Base-by-base conservation (phyloP, 2,797 vertebrate species). In the Takifugu rubripes region DNA sequence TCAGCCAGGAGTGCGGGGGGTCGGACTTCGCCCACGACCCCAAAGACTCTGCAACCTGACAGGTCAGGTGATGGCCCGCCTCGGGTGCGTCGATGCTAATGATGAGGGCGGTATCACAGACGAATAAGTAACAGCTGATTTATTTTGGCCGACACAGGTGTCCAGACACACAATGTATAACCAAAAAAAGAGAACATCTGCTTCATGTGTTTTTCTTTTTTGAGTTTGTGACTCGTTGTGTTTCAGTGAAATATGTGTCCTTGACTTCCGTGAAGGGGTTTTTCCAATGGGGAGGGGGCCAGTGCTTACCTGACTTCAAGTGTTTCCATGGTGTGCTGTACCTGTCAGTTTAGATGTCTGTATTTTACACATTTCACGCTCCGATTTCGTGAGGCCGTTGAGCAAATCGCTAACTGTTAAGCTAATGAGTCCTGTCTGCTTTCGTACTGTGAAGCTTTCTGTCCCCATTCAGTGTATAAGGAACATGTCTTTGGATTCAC, bases 1-100 rank as follows among this genome's bases (percentile, higher is more conserved):
- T 92, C 82, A 94, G 92, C 88, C 93, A 94, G 88, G 94, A 96
- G 88, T 94, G 93, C 0, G 90, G 89, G 43, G 93, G 93, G 84
- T 92, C 93, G 83, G 93, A 94, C 60, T 88, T 91, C 55, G 91
- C 91, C 58, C 86, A 94, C 46, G 94, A 96, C 77, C 94, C 94
- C 49, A 87, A 93, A 67, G 94, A 96, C 63, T 93, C 92, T 56
- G 91, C 93, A 4, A 90, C 85, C 83, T 92, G 92, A 91, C 91
- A 91, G 86, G 83, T 90, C 84, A 89, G 85, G 72, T 76, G 89
- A 62, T 75, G 70, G 56, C 75, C 72, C 83, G 74, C 68, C 74
- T 14, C 14, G 36, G 44, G 5, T 46, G 6, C 7, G 16, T 17
- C 7, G 44, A 46, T 8, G 17, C 17, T 5, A n/a, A 46, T 17